phyloP scores from a whole-genome alignment of 1,140 invertebrate genomes.

The Pseudomyrmex gracilis region DNA sequence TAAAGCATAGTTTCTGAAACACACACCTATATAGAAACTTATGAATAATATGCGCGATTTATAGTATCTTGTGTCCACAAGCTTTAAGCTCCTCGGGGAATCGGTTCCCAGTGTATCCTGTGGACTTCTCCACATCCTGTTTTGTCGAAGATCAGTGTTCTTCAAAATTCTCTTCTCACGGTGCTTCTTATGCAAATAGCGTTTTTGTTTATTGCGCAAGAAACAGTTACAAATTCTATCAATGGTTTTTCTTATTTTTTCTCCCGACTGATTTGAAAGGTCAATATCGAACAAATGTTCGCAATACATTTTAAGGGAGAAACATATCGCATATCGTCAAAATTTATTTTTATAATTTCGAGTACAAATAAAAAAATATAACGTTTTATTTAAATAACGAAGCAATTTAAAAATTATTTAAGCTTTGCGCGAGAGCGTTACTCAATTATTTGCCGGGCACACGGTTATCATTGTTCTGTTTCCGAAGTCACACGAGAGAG shows the following conservation, averaged over 20 bases:
- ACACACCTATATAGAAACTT: constrained; percentile 12
- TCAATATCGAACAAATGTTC: not conserved
- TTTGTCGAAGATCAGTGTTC: not conserved
- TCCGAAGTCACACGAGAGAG: too few species aligned
- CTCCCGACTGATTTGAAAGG: not conserved
- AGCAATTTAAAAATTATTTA: too few species aligned
- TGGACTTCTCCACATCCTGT: constrained; percentile 14
- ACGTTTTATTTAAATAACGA: too few species aligned
- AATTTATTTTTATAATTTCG: too few species aligned
- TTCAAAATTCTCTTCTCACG: constrained; percentile 30
- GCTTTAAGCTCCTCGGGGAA: constrained; percentile 24
- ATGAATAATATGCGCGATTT: constrained; percentile 48
- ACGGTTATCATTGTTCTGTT: too few species aligned
- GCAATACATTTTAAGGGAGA: not conserved
- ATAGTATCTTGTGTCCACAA: constrained; percentile 54
- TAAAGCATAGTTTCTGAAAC: not conserved
- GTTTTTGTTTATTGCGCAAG: constrained; percentile 13
- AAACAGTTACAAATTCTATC: not conserved
- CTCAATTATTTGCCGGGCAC: too few species aligned
- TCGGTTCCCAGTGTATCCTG: constrained; percentile 35
- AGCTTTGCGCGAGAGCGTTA: too few species aligned
- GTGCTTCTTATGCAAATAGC: constrained; percentile 12
- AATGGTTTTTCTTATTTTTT: not conserved
- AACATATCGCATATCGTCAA: too few species aligned
- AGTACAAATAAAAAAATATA: too few species aligned